phyloP scores from a whole-genome alignment of 2,113 vertebrate genomes.

The Phyllostomus discolor region DNA sequence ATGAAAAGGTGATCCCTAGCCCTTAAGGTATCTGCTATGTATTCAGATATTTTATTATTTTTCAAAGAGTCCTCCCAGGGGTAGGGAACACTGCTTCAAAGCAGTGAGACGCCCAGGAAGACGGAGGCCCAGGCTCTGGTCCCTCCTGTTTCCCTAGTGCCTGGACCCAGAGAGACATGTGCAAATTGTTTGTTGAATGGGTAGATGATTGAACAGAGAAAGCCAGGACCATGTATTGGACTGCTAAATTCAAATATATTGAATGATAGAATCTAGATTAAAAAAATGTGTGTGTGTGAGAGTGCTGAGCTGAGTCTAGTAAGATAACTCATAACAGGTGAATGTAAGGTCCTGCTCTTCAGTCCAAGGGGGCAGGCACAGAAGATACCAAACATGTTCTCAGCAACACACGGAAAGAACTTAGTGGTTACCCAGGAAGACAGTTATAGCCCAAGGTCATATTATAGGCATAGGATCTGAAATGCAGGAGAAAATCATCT shows the following conservation, averaged over 20 bases:
- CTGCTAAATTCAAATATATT: neutral
- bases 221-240: neutral
- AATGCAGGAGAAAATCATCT: neutral
- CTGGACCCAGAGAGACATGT: neutral
- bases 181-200: neutral
- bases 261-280: neutral
- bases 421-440: neutral
- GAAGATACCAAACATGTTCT: neutral
- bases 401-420: neutral
- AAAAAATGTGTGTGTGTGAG: neutral
- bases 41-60: neutral
- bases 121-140: neutral
- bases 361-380: neutral
- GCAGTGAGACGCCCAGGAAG: neutral
- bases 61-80: neutral
- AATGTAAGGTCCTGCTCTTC: neutral
- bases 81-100: neutral
- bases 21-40: neutral
- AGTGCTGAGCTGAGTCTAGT: neutral
- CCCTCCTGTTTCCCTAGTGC: neutral
- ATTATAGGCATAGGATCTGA: neutral
- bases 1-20: neutral
- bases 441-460: neutral
- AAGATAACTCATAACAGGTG: neutral
- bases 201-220: neutral